Evolutionary conservation across 2,113 vertebrate genomes (phyloP).

Genomic region (Corapipo altera): DNA sequence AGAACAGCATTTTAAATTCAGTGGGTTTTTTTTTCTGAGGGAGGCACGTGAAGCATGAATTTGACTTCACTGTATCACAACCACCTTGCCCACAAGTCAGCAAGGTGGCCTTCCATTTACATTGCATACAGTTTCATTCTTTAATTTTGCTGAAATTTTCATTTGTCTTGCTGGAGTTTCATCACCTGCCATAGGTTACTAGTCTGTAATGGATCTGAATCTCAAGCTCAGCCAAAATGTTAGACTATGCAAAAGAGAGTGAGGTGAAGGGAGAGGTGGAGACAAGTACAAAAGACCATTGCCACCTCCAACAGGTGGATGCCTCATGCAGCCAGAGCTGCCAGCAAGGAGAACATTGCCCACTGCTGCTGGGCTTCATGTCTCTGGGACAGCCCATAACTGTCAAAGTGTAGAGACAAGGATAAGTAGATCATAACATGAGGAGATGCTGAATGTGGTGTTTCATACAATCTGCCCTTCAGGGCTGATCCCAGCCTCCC

Average conservation of each 20-base stretch:
- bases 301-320: neutral
- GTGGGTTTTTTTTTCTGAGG: neutral
- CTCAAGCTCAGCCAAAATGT: neutral
- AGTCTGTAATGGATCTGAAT: neutral
- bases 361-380: neutral
- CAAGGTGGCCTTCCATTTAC: neutral
- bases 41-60: neutral
- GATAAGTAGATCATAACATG: neutral
- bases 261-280: neutral
- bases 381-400: neutral
- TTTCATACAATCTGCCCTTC: neutral
- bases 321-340: neutral
- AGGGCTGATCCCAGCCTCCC: neutral
- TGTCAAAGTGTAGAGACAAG: accelerated
- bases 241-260: neutral
- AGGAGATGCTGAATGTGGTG: neutral
- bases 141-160: neutral
- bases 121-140: neutral
- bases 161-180: neutral
- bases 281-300: neutral
- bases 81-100: neutral
- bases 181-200: neutral
- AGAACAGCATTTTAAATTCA: neutral
- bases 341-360: neutral
- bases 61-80: slow-evolving; percentile 11